Evolutionary conservation across 2,113 vertebrate species (phyloP), one percentile per base, ranked within the genome.

Genomic region (Narcine bancroftii): DNA sequence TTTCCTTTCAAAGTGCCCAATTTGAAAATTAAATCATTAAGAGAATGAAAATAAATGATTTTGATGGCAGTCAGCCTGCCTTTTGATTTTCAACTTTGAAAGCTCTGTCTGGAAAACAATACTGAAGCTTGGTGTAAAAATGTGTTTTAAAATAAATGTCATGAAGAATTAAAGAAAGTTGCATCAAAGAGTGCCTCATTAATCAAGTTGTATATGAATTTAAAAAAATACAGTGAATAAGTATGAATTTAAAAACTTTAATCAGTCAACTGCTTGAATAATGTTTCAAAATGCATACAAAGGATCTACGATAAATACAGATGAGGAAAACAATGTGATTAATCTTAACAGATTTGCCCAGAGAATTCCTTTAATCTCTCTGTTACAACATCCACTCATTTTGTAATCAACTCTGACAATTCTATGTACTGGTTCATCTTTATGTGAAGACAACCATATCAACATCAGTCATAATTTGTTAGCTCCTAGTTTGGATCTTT

Each of bases 31-130:
- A 39, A 87, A 85, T 83, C 29, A 85, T 60, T 39, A 39, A 4
- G 50, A 56, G 29, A 85, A 85, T 85, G 53, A 85, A 60, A 85
- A 85, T 85, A 33, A 85, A 56, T 85, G 50, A 85, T 85, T 85
- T 85, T 60, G 47, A 53, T 81, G 50, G 50, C 33, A 60, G 19
- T 56, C 81, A n/a, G n/a, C 45, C 45, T 56, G 56, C n/a, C 60
- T 33, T 56, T n/a, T 11, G 29, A 85, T 29, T 79, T 81, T 81
- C 53, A 81, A 50, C 9, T 81, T 21, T 81, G 24, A 50, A 81
- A 10, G 45, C 77, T 26, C 47, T 50, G 50, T 81, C 47, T 81
- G 10, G 50, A 81, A 81, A 81, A 50, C 50, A 36, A 15, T 50
- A 29, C 33, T 36, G 56, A 60, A 19, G 79, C 19, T 85, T 60